Percentiles rank a stretch among this genome's conserved stretches.
Conservation (phyloP, 1,140 invertebrate species). For the Sweltsa coloradensis region DNA sequence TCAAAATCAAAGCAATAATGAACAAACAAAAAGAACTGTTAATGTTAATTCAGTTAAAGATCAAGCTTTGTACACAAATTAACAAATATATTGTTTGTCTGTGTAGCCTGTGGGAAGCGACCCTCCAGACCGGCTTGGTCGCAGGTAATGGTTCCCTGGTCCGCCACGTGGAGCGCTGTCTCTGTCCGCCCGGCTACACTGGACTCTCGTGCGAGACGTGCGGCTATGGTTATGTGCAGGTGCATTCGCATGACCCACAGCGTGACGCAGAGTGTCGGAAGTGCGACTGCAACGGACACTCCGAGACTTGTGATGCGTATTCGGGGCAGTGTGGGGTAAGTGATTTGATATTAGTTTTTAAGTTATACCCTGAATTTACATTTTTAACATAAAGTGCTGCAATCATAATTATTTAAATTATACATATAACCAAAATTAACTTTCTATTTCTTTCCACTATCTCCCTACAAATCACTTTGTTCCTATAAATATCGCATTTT, state of each 20-base stretch:
- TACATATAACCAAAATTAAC: not conserved
- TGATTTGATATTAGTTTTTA: not conserved
- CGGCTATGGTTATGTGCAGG: conserved; percentile 68
- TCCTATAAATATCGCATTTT: too few species aligned
- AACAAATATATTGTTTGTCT: not conserved
- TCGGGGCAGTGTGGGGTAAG: conserved; percentile 66
- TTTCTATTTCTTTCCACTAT: not conserved
- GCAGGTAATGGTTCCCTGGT: conserved; percentile 14
- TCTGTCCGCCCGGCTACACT: conserved; percentile 47
- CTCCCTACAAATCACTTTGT: too few species aligned
- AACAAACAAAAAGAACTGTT: not conserved
- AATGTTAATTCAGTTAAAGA: conserved; percentile 1
- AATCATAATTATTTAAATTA: not conserved
- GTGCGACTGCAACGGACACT: conserved; percentile 84
- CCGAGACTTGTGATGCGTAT: conserved; percentile 64
- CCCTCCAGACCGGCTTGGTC: conserved; percentile 5
- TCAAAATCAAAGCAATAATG: not conserved
- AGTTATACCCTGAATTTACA: not conserved
- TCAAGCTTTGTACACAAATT: not conserved
- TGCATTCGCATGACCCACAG: conserved; percentile 40
- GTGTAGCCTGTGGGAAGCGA: conserved; percentile 15
- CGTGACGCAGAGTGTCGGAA: conserved; percentile 57
- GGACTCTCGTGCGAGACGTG: conserved; percentile 80
- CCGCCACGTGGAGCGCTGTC: conserved; percentile 36
- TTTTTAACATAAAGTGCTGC: not conserved